A percentile compares a stretch with the other conserved stretches of the same genome.
phyloP scores from a whole-genome alignment of 1,140 invertebrate genomes.

The Drosophila pseudoobscura region DNA sequence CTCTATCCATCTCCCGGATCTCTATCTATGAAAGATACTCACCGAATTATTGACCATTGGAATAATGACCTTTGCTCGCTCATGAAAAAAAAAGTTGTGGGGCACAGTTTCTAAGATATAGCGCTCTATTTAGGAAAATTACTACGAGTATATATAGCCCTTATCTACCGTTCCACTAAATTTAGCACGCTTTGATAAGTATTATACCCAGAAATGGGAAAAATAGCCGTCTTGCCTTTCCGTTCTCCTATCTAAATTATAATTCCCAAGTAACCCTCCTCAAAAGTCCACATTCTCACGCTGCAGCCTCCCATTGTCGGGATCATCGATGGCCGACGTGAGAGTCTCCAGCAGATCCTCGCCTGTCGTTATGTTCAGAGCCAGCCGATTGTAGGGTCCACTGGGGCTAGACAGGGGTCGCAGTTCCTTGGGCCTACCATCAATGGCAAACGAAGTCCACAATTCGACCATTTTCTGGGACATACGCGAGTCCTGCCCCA shows the following conservation, averaged over 20 bases:
- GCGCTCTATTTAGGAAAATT: background rate
- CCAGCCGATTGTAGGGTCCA: slow-evolving; percentile 76
- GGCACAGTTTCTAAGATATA: background rate
- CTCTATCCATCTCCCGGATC: background rate
- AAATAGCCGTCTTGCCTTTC: too few relatives aligned
- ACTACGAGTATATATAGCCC: background rate
- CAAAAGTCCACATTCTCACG: slow-evolving; percentile 51
- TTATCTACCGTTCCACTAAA: too few relatives aligned
- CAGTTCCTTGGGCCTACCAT: slow-evolving; percentile 56
- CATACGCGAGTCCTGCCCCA: slow-evolving; percentile 66
- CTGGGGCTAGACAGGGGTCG: slow-evolving; percentile 42
- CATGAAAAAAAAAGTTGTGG: background rate
- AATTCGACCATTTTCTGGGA: slow-evolving; percentile 80
- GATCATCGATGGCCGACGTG: slow-evolving; percentile 70
- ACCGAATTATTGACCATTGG: too few relatives aligned
- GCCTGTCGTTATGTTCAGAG: slow-evolving; percentile 25
- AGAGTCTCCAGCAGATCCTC: slow-evolving; percentile 65
- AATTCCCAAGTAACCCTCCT: background rate
- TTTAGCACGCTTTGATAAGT: background rate
- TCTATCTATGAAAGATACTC: background rate
- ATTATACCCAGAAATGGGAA: too few relatives aligned
- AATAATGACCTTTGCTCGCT: background rate
- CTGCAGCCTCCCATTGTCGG: slow-evolving; percentile 56
- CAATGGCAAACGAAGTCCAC: slow-evolving; percentile 82
- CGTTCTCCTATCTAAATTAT: background rate